These are phyloP conservation scores for Geophilus truncorum DNA, from an alignment of 2,888 invertebrate species.

Conservation along the genomic window DNA sequence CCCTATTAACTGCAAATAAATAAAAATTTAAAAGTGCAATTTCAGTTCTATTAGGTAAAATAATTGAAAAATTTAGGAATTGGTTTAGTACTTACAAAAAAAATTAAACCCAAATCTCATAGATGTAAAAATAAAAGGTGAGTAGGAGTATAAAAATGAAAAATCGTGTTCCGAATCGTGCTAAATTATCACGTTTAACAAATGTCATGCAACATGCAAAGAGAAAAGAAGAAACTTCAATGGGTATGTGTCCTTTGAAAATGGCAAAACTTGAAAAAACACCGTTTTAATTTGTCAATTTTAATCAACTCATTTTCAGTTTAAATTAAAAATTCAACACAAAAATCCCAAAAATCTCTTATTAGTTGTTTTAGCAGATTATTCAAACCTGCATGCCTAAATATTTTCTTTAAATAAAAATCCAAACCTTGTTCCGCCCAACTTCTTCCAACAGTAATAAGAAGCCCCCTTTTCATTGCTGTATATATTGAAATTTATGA, in stretches of 20 bases:
- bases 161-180: background rate
- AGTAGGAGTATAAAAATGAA: background rate
- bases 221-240: background rate
- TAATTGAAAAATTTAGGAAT: background rate
- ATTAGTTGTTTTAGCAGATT: conserved; percentile 26
- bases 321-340: background rate
- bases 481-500: background rate
- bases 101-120: background rate
- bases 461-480: conserved; percentile 41
- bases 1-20: background rate
- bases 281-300: background rate
- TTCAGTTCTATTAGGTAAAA: too few relatives aligned
- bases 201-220: background rate
- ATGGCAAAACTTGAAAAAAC: too few relatives aligned
- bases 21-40: background rate
- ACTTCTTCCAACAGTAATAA: conserved; percentile 40
- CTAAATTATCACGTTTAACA: background rate
- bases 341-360: background rate
- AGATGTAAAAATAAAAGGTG: background rate
- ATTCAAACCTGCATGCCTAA: background rate
- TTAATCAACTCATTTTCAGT: background rate
- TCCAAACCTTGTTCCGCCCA: conserved; percentile 36
- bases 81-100: background rate
- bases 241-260: background rate
- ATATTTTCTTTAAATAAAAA: background rate